Evolutionary conservation across 2,113 vertebrate species (phyloP).

Genomic region (Scopus umbretta): DNA sequence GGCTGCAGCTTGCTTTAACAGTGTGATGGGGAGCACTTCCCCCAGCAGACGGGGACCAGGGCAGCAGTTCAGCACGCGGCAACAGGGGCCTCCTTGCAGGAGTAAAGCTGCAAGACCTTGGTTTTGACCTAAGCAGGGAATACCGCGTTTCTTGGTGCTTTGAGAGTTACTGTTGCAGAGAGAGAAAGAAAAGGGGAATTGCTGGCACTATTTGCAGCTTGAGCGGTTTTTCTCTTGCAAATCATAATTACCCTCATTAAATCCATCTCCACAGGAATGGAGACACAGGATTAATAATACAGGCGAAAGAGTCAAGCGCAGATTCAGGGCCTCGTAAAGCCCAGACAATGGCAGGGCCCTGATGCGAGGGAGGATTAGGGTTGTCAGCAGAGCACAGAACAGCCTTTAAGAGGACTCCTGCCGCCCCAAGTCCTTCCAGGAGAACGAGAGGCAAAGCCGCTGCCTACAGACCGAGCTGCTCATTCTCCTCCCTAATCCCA

Average conservation of each 20-base stretch:
- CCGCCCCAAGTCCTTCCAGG: not conserved
- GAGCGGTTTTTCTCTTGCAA: not conserved
- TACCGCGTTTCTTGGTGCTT: not conserved
- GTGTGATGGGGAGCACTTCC: fast-evolving
- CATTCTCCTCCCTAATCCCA: not conserved
- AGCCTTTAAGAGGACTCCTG: not conserved
- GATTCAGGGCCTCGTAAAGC: not conserved
- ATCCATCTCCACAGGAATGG: not conserved
- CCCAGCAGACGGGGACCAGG: not conserved
- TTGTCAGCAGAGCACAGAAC: not conserved
- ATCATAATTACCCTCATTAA: not conserved
- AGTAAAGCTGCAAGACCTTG: not conserved
- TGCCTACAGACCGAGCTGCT: not conserved
- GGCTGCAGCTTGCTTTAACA: not conserved
- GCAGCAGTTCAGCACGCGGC: not conserved
- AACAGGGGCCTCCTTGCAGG: not conserved
- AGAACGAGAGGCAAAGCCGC: not conserved
- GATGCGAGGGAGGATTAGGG: not conserved
- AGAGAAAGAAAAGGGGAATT: not conserved
- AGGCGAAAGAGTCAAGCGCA: not conserved
- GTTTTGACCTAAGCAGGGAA: not conserved
- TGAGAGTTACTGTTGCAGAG: not conserved
- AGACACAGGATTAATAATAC: not conserved
- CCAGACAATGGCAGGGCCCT: not conserved
- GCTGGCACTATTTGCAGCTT: not conserved